A percentile compares a stretch with the other conserved stretches of the same genome.
phyloP scores from a whole-genome alignment of 2,888 invertebrate species.

The Seira musarum region DNA sequence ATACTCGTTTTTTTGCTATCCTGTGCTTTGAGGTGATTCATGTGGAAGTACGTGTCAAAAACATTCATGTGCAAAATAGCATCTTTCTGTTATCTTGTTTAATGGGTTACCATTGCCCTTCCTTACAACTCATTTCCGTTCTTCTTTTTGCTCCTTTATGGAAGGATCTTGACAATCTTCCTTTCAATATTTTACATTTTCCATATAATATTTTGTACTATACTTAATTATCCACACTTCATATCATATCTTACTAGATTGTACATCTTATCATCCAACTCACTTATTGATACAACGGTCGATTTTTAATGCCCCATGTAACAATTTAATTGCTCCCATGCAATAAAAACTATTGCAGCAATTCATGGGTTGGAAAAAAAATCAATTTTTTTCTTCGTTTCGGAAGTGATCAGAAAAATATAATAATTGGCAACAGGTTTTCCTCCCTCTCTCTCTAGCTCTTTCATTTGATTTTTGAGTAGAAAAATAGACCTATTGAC shows the following conservation, averaged over 20 bases:
- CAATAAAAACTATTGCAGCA: too few relatives aligned
- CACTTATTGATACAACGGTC: not conserved
- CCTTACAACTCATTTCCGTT: conserved; percentile 45
- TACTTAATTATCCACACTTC: conserved; percentile 26
- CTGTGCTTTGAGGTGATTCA: not conserved
- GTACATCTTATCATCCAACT: not conserved
- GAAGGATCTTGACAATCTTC: conserved; percentile 41
- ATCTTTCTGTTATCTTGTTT: conserved; percentile 18
- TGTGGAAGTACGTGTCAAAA: not conserved
- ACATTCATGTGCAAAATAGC: not conserved
- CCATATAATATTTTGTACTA: conserved; percentile 12
- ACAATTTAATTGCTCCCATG: conserved; percentile 41
- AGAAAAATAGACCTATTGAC: conserved; percentile 46
- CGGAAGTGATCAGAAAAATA: conserved; percentile 53
- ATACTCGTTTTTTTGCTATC: not conserved
- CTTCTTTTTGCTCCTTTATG: conserved; percentile 1
- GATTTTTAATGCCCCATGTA: conserved; percentile 13
- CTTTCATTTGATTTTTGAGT: too few relatives aligned
- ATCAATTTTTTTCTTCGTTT: conserved; percentile 24
- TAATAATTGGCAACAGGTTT: conserved; percentile 56
- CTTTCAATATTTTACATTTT: too few relatives aligned
- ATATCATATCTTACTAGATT: not conserved
- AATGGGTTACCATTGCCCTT: conserved; percentile 39
- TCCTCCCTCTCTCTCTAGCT: too few relatives aligned
- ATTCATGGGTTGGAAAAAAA: not conserved